phyloP scores from a whole-genome alignment of 1,140 invertebrate genomes.

The Ladona fulva region DNA sequence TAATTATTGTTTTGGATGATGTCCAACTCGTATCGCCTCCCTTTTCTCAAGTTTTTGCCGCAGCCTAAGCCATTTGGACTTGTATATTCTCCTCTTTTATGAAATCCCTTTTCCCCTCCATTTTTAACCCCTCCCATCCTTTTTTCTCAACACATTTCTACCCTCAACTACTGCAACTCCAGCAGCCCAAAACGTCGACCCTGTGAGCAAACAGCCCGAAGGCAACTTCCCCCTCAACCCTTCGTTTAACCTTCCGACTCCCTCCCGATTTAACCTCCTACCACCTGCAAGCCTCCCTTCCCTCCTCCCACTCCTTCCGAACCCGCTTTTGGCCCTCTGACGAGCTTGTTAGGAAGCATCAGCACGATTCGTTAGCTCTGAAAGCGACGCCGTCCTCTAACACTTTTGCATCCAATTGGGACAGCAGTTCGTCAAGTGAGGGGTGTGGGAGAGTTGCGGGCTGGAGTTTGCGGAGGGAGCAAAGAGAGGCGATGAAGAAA shows the following conservation, averaged over 20 bases:
- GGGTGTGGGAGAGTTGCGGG: not conserved
- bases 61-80: too few relatives aligned
- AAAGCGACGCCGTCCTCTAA: conserved; percentile 14
- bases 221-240: not conserved
- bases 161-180: not conserved
- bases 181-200: too few relatives aligned
- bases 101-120: too few relatives aligned
- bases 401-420: conserved; percentile 21
- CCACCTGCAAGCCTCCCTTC: not conserved
- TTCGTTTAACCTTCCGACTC: not conserved
- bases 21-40: too few relatives aligned
- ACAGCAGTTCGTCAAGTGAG: conserved; percentile 13
- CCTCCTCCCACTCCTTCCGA: not conserved
- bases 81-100: too few relatives aligned
- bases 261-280: not conserved
- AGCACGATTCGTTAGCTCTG: conserved; percentile 20
- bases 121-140: not conserved
- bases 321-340: not conserved
- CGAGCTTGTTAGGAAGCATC: conserved; percentile 19
- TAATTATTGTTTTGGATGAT: too few relatives aligned
- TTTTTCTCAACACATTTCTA: not conserved
- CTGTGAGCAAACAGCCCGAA: too few relatives aligned
- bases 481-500: not conserved
- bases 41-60: too few relatives aligned
- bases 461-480: conserved; percentile 10